Evolutionary conservation across 2,113 vertebrate genomes (phyloP), one percentile per base, ranked within the genome.

Genomic region (Pyxicephalus adspersus): DNA sequence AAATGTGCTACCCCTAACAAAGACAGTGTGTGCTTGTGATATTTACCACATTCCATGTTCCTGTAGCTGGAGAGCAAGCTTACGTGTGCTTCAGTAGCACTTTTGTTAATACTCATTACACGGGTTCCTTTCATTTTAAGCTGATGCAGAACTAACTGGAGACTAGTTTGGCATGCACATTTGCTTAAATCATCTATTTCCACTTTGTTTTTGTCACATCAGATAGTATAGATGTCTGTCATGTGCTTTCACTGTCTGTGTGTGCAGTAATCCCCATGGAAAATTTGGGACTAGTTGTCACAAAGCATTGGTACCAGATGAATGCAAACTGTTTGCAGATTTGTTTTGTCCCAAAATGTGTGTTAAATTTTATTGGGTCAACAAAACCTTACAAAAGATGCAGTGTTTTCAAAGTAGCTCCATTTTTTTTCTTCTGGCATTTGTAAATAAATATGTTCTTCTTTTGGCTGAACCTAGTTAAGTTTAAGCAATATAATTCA

Each of bases 131-230:
- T 80, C 19, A 45, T 38, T 67, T 80, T 80, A 50, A 60, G 65
- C 66, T 72, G 66, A 80, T 54, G 38, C 70, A n/a, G 22, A 67
- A 19, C 51, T 61, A 54, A 29, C 54, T 52, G 23, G 26, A 25
- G 55, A 31, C 34, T 9, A 15, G 60, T 34, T 83, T 84, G 72
- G 77, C 84, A 66, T 74, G 63, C 64, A 83, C 61, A 83, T 80
- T 72, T 84, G 77, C 84, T 85, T 78, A 78, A 57, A 75, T 83
- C 84, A 80, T 84, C 80, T 73, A 45, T 58, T 83, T 85, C 1
- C 13, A 50, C 65, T 67, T 45, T 71, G 22, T 51, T 18, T 80
- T 70, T 80, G 54, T 50, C 54, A 50, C 25, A 64, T 63, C 67
- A 31, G 38, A 80, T 72, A 29, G 26, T 60, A 60, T 17, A 6